Percentiles rank a stretch among this genome's conserved stretches.
phyloP scores from a whole-genome alignment of 2,888 invertebrate species.

The Parnassius smintheus region DNA sequence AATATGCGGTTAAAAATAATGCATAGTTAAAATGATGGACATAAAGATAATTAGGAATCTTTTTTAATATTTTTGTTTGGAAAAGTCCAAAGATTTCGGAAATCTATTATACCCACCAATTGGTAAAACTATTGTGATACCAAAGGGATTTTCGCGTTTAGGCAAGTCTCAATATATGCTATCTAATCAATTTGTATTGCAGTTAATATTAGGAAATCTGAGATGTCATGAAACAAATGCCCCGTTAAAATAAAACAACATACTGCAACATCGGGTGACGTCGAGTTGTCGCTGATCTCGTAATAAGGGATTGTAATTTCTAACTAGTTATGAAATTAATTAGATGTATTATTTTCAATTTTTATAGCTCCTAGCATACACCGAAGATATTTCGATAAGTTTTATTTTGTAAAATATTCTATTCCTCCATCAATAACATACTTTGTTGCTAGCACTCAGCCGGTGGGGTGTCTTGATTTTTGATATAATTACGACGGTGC shows the following conservation, averaged over 20 bases:
- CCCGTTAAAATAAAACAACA: constrained; percentile 32
- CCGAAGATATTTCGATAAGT: constrained; percentile 82
- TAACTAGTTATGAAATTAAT: constrained; percentile 81
- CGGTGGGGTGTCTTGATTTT: constrained; percentile 24
- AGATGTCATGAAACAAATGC: background rate
- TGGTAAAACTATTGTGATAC: constrained; percentile 63
- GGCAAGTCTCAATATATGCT: constrained; percentile 13
- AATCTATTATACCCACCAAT: constrained; percentile 73
- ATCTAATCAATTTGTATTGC: constrained; percentile 10
- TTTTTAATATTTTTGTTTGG: constrained; percentile 54
- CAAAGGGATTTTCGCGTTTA: constrained; percentile 54
- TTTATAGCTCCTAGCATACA: constrained; percentile 81
- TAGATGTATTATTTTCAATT: constrained; percentile 81
- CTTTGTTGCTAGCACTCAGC: constrained; percentile 43
- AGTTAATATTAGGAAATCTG: constrained; percentile 1
- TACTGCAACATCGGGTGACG: constrained; percentile 63
- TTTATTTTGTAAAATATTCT: constrained; percentile 79
- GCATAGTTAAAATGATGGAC: constrained; percentile 71
- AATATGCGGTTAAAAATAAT: constrained; percentile 75
- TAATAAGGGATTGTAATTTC: constrained; percentile 80
- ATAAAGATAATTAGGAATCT: constrained; percentile 46
- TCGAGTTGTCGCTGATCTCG: constrained; percentile 78
- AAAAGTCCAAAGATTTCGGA: constrained; percentile 74
- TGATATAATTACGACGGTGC: constrained; percentile 22
- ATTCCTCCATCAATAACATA: constrained; percentile 80